These are phyloP conservation scores for Campoplex nolae DNA, from an alignment of 2,888 invertebrate genomes.

Conservation along the genomic window DNA sequence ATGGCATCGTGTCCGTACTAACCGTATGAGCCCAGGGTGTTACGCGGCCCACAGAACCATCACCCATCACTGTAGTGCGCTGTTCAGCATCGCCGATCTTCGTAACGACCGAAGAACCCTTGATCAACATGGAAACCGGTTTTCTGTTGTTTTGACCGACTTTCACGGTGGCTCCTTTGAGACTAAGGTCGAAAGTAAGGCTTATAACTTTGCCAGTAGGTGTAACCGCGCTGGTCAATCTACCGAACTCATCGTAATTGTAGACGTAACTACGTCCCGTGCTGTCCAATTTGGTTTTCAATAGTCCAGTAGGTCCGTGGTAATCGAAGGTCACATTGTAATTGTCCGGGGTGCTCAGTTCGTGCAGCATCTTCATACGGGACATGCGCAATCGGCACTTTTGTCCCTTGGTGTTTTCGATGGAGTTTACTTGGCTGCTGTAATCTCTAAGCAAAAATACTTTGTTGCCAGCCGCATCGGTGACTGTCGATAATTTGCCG, in stretches of 20 bases:
- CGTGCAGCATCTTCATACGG: slow-evolving; percentile 95
- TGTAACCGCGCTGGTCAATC: slow-evolving; percentile 95
- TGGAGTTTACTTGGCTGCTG: slow-evolving; percentile 95
- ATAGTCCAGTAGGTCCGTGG: slow-evolving; percentile 94
- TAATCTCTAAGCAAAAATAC: slow-evolving; percentile 93
- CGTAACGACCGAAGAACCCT: slow-evolving; percentile 93
- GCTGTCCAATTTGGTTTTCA: slow-evolving; percentile 95
- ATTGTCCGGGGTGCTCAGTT: slow-evolving; percentile 96
- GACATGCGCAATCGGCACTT: slow-evolving; percentile 96
- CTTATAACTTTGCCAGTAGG: slow-evolving; percentile 98
- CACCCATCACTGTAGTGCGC: slow-evolving; percentile 91
- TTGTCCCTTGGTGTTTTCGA: slow-evolving; percentile 97
- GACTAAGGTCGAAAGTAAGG: slow-evolving; percentile 94
- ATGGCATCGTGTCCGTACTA: slow-evolving; percentile 96
- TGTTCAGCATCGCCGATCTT: slow-evolving; percentile 93
- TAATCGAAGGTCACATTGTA: slow-evolving; percentile 98
- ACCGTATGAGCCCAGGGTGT: slow-evolving; percentile 95
- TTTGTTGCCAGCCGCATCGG: slow-evolving; percentile 96
- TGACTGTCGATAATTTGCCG: slow-evolving; percentile 96
- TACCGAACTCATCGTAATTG: slow-evolving; percentile 97
- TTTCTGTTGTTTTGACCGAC: slow-evolving; percentile 93
- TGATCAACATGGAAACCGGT: slow-evolving; percentile 94
- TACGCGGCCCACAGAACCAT: slow-evolving; percentile 92
- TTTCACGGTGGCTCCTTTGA: slow-evolving; percentile 95
- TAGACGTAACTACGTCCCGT: slow-evolving; percentile 96